These are phyloP conservation scores for Drosophila varians DNA, from an alignment of 1,140 invertebrate species.

Conservation along the genomic window DNA sequence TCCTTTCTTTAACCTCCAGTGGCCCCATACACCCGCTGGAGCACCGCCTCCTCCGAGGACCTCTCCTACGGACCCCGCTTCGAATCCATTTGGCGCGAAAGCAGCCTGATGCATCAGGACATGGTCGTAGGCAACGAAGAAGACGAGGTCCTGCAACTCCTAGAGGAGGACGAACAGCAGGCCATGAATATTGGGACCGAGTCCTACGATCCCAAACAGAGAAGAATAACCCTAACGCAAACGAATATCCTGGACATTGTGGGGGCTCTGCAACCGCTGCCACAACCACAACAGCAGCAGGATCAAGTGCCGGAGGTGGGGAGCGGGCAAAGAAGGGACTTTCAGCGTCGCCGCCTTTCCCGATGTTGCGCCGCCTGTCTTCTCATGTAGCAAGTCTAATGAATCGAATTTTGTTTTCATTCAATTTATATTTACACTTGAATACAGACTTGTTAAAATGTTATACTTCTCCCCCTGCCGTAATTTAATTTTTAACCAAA, in stretches of 20 bases:
- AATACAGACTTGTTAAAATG: neutral
- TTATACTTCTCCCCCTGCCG: neutral
- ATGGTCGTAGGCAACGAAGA: neutral
- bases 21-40: constrained; percentile 42
- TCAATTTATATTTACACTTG: constrained; percentile 1
- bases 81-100: constrained; percentile 63
- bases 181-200: constrained; percentile 30
- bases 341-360: neutral
- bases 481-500: neutral
- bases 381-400: constrained; percentile 9
- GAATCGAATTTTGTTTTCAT: neutral
- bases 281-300: neutral
- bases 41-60: constrained; percentile 29
- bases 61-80: constrained; percentile 46
- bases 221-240: constrained; percentile 1
- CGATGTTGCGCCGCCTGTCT: constrained; percentile 10
- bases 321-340: neutral
- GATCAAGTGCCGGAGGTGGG: neutral
- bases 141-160: neutral
- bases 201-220: constrained; percentile 11
- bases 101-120: neutral
- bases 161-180: constrained; percentile 23
- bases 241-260: constrained; percentile 5
- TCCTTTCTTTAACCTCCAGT: constrained; percentile 14
- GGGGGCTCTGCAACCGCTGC: neutral